These are phyloP conservation scores for Nephrocerus scutellatus DNA, from an alignment of 2,888 invertebrate genomes.

Conservation along the genomic window DNA sequence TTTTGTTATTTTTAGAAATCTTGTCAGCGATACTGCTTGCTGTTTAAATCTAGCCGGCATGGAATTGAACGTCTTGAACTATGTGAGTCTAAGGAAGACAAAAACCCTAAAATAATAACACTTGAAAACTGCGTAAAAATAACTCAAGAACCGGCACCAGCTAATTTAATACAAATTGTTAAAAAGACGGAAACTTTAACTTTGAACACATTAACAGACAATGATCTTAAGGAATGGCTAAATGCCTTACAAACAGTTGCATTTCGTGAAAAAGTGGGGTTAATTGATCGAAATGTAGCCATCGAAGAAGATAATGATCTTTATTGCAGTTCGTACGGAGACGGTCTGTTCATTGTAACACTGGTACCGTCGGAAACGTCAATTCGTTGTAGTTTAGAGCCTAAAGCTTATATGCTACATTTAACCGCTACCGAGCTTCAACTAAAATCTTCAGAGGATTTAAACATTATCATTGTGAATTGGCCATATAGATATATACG, in stretches of 20 bases:
- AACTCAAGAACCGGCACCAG: slow-evolving; percentile 55
- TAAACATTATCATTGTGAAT: slow-evolving; percentile 57
- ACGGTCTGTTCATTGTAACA: slow-evolving; percentile 72
- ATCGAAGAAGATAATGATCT: slow-evolving; percentile 83
- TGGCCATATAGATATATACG: slow-evolving; percentile 83
- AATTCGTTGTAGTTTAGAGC: slow-evolving; percentile 64
- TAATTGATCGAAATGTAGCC: slow-evolving; percentile 40
- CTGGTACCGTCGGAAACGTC: slow-evolving; percentile 74
- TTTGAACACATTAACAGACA: slow-evolving; percentile 55
- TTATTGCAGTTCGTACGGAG: slow-evolving; percentile 73
- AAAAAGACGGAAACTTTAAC: slow-evolving; percentile 66
- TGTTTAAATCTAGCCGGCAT: slow-evolving; percentile 75
- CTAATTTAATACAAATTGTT: slow-evolving; percentile 59
- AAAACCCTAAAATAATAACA: slow-evolving; percentile 69
- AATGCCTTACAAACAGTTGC: slow-evolving; percentile 73
- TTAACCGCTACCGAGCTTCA: slow-evolving; percentile 71
- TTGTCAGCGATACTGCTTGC: slow-evolving; percentile 56
- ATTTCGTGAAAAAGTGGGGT: slow-evolving; percentile 60
- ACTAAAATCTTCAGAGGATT: slow-evolving; percentile 57
- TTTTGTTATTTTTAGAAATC: slow-evolving; percentile 61
- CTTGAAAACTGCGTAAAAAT: slow-evolving; percentile 85
- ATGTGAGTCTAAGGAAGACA: slow-evolving; percentile 72
- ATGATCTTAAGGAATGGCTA: slow-evolving; percentile 71
- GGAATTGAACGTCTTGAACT: slow-evolving; percentile 81
- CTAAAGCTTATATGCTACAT: slow-evolving; percentile 64